A percentile compares a stretch with the other conserved stretches of the same genome.
Conservation (phyloP, 2,113 vertebrate species). For the Piliocolobus tephrosceles region DNA sequence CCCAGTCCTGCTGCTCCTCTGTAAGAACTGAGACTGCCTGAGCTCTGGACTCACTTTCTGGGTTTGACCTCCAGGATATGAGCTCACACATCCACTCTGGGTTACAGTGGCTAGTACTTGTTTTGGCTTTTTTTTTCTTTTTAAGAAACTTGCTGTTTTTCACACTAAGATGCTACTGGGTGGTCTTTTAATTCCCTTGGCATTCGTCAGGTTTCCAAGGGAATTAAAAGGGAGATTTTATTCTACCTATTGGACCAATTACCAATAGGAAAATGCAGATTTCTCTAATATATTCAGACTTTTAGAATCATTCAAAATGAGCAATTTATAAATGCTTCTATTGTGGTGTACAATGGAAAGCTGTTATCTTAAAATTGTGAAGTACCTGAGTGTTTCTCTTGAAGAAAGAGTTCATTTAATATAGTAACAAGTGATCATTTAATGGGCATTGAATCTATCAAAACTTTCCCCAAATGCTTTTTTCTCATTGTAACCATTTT, state of each 20-base stretch:
- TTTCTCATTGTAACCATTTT: slow-evolving; percentile 12
- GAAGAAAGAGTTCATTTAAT: slow-evolving; percentile 2
- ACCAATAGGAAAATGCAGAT: slow-evolving; percentile 22
- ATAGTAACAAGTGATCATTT: slow-evolving; percentile 34
- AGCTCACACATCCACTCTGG: not conserved
- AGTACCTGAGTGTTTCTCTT: slow-evolving; percentile 20
- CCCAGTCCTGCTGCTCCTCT: not conserved
- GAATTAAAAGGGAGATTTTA: not conserved
- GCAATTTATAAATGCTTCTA: slow-evolving; percentile 52
- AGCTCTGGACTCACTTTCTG: not conserved
- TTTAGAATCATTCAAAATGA: slow-evolving; percentile 25
- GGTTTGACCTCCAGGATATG: not conserved
- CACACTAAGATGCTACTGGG: not conserved
- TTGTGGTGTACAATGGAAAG: slow-evolving; percentile 18
- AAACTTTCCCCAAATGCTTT: not conserved
- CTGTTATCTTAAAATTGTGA: not conserved
- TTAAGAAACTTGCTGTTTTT: not conserved
- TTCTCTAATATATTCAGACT: slow-evolving; percentile 16
- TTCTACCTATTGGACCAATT: slow-evolving; percentile 28
- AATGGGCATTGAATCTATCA: not conserved
- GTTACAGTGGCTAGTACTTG: not conserved
- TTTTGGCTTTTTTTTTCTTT: not conserved
- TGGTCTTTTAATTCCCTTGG: slow-evolving; percentile 34
- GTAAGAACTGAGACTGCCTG: not conserved
- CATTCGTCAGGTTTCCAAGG: not conserved